Base-by-base conservation (phyloP, 2,888 invertebrate genomes). In the Ashinkailepas kermadecensis region DNA sequence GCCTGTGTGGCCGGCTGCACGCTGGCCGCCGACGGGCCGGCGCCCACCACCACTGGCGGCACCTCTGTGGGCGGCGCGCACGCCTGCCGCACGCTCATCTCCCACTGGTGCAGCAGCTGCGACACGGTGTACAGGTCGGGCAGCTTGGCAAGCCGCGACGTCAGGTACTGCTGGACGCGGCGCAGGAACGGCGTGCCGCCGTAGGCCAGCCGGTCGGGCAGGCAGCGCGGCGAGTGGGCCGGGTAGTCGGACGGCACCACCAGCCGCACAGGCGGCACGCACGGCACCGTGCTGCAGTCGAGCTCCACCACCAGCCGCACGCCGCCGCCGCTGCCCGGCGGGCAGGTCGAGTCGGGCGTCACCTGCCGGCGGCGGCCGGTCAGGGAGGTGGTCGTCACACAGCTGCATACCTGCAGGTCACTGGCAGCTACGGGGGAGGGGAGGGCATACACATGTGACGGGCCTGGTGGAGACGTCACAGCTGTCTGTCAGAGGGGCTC, bases 41-140 rank as follows among this genome's bases (percentile, higher is more conserved):
- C 74, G 39, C 21, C 59, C 74, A 7, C 23, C 74, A 39, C 21
- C 65, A 21, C 15, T 1, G 74, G 74, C 54, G 74, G 6, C 74
- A 54, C 54, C 54, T 74, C 74, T 18, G 54, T 6, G 13, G 15
- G 18, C 15, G 86, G 86, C 65, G 86, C 85, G 81, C 86, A 86
- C 10, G 87, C 95, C 86, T 96, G 95, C 2, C 96, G 89, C 18
- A 96, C 95, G 85, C 95, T 94, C 95, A 96, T 95, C 88, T 96
- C 96, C 97, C 97, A 97, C 54, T 95, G 95, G 87, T 96, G 94
- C 65, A 98, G 88, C 1, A 97, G 88, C 85, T 96, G 95, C 0
- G 95, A 95, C 18, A 98, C 91, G 0, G 96, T 96, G 88, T 93
- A 95, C 85, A 90, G 89, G 85, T 91, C 91, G 0, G 97, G 96